Evolutionary conservation across 2,888 invertebrate species (phyloP), one percentile per base, ranked within the genome.

Genomic region (Pristionchus entomophagus): DNA sequence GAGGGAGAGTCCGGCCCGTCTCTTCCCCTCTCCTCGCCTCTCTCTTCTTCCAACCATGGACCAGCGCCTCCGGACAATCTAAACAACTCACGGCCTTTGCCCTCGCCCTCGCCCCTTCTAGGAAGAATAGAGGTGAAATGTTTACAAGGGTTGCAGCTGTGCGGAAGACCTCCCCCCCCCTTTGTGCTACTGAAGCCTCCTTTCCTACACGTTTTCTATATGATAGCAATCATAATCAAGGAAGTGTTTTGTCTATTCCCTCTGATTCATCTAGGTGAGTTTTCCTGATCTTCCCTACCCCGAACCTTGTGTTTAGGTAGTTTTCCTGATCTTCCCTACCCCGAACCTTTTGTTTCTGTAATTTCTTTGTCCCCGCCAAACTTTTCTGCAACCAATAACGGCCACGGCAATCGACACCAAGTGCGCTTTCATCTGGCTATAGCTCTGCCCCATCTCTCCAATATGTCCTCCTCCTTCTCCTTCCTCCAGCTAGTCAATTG

Each of bases 1-100:
- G 77, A 77, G n/a, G 41, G 35, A 82, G 82, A 82, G 32, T 84
- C 73, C 35, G 65, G 45, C 87, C 49, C 69, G 84, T 59, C 45
- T 77, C 56, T 62, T 32, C 62, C 83, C 80, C 77, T 83, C 83
- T 82, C 26, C 3, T 41, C 38, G 38, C 19, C 49, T 26, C 19
- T n/a, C 59, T n/a, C 56, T 35, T 82, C 82, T 59, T 59, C 59
- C 56, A n/a, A 12, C 82, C 41, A 29, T 59, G 82, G 82, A 17
- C 56, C n/a, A 12, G 59, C 38, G 35, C 59, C 53, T 35, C 19
- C 80, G 35, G 38, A 80, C 77, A 45, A 77, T 77, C 77, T 77
- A 49, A 45, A 45, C 51, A 80, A 49, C 17, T n/a, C 45, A 17
- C 26, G 32, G 32, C 19, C 78, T 19, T 49, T 45, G 49, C 45